phyloP scores from a whole-genome alignment of 2,797 vertebrate genomes.

The Perodicticus potto region DNA sequence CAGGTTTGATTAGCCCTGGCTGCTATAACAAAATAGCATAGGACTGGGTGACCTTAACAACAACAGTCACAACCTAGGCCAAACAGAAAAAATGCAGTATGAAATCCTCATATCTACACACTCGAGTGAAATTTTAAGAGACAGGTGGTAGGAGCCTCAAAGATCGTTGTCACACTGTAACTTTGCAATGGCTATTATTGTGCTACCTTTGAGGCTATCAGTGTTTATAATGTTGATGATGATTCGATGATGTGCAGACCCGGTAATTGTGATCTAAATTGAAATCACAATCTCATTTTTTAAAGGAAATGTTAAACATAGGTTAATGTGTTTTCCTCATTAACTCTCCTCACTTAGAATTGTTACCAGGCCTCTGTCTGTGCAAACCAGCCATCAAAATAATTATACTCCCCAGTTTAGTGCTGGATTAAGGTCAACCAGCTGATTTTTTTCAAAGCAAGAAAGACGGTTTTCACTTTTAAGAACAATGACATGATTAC shows the following conservation, averaged over 20 bases:
- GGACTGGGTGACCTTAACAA: neutral
- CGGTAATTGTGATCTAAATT: constrained; percentile 63
- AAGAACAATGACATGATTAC: neutral
- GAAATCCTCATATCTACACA: neutral
- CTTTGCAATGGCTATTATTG: neutral
- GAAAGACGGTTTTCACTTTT: constrained; percentile 6
- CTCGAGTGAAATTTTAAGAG: neutral
- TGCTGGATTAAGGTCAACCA: constrained; percentile 28
- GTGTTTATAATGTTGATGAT: neutral
- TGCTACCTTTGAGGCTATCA: neutral
- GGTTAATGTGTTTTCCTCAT: constrained; percentile 36
- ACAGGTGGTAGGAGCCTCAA: too few relatives aligned
- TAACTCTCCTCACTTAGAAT: constrained; percentile 31
- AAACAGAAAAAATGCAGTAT: neutral
- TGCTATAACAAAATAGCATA: neutral
- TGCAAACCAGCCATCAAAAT: constrained; percentile 44
- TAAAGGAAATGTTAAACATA: constrained; percentile 60
- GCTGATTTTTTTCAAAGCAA: neutral
- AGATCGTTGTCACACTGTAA: neutral
- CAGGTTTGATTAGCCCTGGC: neutral
- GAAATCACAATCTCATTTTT: constrained; percentile 71
- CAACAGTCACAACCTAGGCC: neutral
- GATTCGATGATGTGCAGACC: neutral
- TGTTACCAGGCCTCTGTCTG: constrained; percentile 29
- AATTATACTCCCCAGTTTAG: constrained; percentile 39